phyloP scores from a whole-genome alignment of 2,888 invertebrate species.

The Xanthia togata region DNA sequence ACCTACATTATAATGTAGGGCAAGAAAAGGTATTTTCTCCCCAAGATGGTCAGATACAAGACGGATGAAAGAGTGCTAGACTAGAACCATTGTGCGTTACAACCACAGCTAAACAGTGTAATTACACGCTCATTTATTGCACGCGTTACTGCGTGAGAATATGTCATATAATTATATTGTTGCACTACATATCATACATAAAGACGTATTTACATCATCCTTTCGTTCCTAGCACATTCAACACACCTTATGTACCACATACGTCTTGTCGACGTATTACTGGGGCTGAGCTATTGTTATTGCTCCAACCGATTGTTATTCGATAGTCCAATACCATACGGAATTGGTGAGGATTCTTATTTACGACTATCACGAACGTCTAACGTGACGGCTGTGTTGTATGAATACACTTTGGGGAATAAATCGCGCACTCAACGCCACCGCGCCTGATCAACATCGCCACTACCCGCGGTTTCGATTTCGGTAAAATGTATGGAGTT shows the following conservation, averaged over 20 bases:
- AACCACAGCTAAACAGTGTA: constrained; percentile 56
- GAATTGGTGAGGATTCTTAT: constrained; percentile 53
- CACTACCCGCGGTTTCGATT: constrained; percentile 10
- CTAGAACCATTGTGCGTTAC: constrained; percentile 52
- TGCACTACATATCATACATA: constrained; percentile 61
- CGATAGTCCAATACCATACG: constrained; percentile 48
- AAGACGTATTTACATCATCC: constrained; percentile 58
- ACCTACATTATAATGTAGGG: constrained; percentile 14
- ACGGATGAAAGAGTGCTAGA: constrained; percentile 50
- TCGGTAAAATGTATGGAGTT: constrained; percentile 25
- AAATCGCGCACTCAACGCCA: constrained; percentile 31
- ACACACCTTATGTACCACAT: constrained; percentile 3
- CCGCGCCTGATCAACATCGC: constrained; percentile 25
- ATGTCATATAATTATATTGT: constrained; percentile 63
- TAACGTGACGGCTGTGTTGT: constrained; percentile 31
- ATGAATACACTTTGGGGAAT: constrained; percentile 49
- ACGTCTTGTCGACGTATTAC: constrained; percentile 22
- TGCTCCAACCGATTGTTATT: constrained; percentile 51
- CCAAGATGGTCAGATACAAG: constrained; percentile 28
- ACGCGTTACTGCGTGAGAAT: constrained; percentile 65
- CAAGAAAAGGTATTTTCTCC: constrained; percentile 41
- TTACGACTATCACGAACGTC: constrained; percentile 48
- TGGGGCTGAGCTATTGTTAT: constrained; percentile 45
- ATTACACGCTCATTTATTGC: constrained; percentile 64
- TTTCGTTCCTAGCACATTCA: constrained; percentile 51